Conservation (phyloP, 2,797 vertebrate genomes). For the Thaleichthys pacificus region DNA sequence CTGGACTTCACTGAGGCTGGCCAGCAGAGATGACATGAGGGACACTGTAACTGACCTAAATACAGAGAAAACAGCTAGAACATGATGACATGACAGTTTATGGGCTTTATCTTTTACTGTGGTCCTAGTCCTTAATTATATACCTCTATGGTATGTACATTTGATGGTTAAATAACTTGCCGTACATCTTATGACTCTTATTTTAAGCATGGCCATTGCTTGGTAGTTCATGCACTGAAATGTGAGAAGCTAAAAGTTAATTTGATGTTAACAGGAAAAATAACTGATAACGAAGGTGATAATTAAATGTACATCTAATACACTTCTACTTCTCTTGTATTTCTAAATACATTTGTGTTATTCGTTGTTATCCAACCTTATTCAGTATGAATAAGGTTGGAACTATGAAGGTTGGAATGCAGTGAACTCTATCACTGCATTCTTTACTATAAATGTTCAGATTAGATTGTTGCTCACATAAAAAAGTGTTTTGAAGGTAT, state of each 20-base stretch:
- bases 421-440: neutral
- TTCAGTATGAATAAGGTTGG: no score
- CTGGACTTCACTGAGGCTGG: conserved; percentile 67
- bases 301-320: no score
- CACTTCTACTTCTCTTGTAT: no score
- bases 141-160: neutral
- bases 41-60: neutral
- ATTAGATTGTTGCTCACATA: neutral
- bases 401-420: no score
- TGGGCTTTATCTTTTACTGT: neutral
- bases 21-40: conserved; percentile 54
- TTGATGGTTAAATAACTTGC: neutral
- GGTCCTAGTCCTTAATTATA: no score
- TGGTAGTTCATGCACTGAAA: no score
- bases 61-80: neutral
- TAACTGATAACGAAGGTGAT: no score
- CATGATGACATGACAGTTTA: neutral
- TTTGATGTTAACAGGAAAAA: no score
- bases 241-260: no score
- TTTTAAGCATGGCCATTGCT: neutral
- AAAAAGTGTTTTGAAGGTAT: neutral
- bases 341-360: no score
- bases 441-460: neutral
- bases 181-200: neutral
- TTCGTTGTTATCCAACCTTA: no score